Conservation (phyloP, 2,888 invertebrate genomes). For the Rhingia rostrata region DNA sequence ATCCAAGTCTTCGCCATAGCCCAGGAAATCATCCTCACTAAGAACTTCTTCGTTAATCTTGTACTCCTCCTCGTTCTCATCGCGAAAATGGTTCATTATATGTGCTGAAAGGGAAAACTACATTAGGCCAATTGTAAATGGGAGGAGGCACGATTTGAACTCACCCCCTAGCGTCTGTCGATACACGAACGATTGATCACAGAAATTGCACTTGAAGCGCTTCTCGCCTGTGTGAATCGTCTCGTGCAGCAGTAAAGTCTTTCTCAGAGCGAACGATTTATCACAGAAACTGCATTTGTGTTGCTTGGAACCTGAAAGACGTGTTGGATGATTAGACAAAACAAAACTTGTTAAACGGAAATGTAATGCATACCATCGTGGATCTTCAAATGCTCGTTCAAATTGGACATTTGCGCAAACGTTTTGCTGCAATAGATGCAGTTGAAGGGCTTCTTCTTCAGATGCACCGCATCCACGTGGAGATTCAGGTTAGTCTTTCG, state of each 20-base stretch:
- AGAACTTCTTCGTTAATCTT: slow-evolving; percentile 46
- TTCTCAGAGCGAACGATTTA: slow-evolving; percentile 54
- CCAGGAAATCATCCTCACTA: slow-evolving; percentile 37
- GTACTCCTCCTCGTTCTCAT: slow-evolving; percentile 59
- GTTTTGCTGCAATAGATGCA: slow-evolving; percentile 69
- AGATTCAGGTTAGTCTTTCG: slow-evolving; percentile 43
- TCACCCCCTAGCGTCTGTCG: slow-evolving; percentile 63
- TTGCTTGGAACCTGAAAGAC: slow-evolving; percentile 56
- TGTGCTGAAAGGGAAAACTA: slow-evolving; percentile 32
- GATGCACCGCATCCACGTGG: slow-evolving; percentile 60
- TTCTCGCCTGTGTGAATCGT: slow-evolving; percentile 61
- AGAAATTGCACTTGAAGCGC: slow-evolving; percentile 72
- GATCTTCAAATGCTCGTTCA: slow-evolving; percentile 67
- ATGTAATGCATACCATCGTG: slow-evolving; percentile 32
- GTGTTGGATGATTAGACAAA: background rate
- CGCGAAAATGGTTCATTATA: slow-evolving; percentile 63
- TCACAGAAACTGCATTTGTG: slow-evolving; percentile 71
- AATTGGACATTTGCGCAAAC: slow-evolving; percentile 56
- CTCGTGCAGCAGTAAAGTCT: slow-evolving; percentile 62
- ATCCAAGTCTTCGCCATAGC: slow-evolving; percentile 38
- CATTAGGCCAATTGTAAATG: background rate
- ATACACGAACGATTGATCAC: slow-evolving; percentile 67
- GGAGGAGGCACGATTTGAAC: background rate
- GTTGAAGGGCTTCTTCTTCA: slow-evolving; percentile 50
- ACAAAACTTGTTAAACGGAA: no score